Evolutionary conservation across 2,888 invertebrate genomes (phyloP).

Genomic region (Drosophila peninsularis): DNA sequence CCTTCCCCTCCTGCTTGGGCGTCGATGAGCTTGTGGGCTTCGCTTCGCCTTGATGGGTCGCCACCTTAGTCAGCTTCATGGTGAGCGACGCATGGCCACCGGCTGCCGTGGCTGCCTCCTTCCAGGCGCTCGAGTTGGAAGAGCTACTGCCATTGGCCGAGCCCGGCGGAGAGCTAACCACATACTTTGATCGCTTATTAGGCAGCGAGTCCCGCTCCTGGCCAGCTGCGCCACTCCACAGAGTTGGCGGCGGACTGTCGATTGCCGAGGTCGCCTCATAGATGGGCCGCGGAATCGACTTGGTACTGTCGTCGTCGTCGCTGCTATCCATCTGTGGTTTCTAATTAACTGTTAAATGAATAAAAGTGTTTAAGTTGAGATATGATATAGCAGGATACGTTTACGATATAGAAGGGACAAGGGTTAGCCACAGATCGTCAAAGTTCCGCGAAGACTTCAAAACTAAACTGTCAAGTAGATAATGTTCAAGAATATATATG

Average conservation of each 20-base stretch:
- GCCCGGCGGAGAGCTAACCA: slow-evolving; percentile 65
- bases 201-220: slow-evolving; percentile 48
- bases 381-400: not conserved
- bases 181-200: slow-evolving; percentile 63
- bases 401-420: not conserved
- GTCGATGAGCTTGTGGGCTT: slow-evolving; percentile 40
- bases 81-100: slow-evolving; percentile 61
- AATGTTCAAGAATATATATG: no score
- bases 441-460: no score
- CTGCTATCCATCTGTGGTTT: slow-evolving; percentile 49
- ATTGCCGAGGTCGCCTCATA: slow-evolving; percentile 73
- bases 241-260: slow-evolving; percentile 58
- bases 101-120: slow-evolving; percentile 26
- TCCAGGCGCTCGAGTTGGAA: slow-evolving; percentile 49
- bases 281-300: slow-evolving; percentile 81
- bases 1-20: slow-evolving; percentile 62
- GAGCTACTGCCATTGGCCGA: slow-evolving; percentile 62
- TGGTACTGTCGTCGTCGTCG: slow-evolving; percentile 72
- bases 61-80: slow-evolving; percentile 71
- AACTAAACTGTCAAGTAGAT: no score
- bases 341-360: slow-evolving; percentile 11
- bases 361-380: not conserved
- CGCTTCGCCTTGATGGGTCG: slow-evolving; percentile 17
- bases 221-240: slow-evolving; percentile 15
- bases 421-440: not conserved